Percentiles rank a stretch among this genome's conserved stretches.
phyloP scores from a whole-genome alignment of 1,140 invertebrate genomes.

The Megalonaias nervosa region DNA sequence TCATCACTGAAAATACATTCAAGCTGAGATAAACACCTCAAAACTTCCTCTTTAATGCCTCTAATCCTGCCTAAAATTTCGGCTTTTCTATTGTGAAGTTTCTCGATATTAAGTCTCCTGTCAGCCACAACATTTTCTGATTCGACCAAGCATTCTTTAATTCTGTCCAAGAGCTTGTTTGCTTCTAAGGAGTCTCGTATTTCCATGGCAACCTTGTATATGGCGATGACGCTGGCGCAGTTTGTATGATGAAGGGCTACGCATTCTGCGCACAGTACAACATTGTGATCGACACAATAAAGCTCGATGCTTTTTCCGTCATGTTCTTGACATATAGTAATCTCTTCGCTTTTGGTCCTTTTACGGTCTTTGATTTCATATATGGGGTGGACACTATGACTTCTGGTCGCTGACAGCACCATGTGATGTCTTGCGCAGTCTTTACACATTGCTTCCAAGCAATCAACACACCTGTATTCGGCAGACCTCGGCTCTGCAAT shows the following conservation, averaged over 20 bases:
- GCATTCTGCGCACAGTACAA: conserved; percentile 25
- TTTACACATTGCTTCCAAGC: conserved; percentile 23
- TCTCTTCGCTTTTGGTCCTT: conserved; percentile 17
- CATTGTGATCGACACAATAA: conserved; percentile 35
- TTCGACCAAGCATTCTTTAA: conserved; percentile 31
- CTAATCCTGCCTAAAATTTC: conserved; percentile 13
- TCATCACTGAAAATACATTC: conserved; percentile 27
- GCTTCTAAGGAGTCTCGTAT: conserved; percentile 34
- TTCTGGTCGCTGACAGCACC: conserved; percentile 24
- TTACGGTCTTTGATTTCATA: conserved; percentile 21
- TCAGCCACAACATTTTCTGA: conserved; percentile 28
- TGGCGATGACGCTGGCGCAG: conserved; percentile 21
- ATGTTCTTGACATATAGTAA: conserved; percentile 25
- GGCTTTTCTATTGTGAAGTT: conserved; percentile 14
- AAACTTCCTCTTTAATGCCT: conserved; percentile 20
- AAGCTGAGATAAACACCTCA: conserved; percentile 21
- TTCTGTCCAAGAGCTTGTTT: conserved; percentile 24
- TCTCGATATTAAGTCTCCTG: conserved; percentile 23
- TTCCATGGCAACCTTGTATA: conserved; percentile 25
- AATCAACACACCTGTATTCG: conserved; percentile 26
- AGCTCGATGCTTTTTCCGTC: conserved; percentile 9
- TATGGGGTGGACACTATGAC: conserved; percentile 18
- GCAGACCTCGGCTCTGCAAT: conserved; percentile 27
- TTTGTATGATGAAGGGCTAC: not conserved
- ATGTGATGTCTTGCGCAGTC: conserved; percentile 22